A percentile compares a stretch with the other conserved stretches of the same genome.
These are phyloP conservation scores for Xiphophorus couchianus DNA, from an alignment of 2,113 vertebrate genomes.

Conservation along the genomic window DNA sequence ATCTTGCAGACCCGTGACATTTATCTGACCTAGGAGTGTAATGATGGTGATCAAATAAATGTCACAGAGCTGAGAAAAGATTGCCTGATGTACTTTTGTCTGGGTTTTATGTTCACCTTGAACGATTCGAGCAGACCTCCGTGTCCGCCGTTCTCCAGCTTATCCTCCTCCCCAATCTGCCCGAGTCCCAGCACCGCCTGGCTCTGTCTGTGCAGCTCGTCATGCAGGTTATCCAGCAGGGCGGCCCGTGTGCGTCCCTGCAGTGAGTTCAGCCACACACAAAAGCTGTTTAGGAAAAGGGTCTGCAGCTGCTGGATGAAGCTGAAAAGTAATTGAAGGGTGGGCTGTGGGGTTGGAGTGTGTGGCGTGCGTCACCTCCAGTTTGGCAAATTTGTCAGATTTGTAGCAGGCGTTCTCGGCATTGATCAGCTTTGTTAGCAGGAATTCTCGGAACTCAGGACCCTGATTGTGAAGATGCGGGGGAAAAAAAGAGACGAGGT, in stretches of 20 bases:
- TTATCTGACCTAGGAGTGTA: constrained; percentile 20
- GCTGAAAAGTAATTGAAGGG: constrained; percentile 12
- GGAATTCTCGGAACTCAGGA: constrained; percentile 92
- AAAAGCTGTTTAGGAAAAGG: not conserved
- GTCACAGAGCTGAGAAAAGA: constrained; percentile 33
- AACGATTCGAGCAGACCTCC: constrained; percentile 94
- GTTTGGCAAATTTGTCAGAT: constrained; percentile 95
- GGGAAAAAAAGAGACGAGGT: not conserved
- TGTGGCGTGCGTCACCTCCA: constrained; percentile 84
- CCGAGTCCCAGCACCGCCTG: constrained; percentile 89
- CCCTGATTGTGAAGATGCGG: constrained; percentile 76
- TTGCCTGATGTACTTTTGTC: not conserved
- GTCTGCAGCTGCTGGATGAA: not conserved
- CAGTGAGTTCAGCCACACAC: constrained; percentile 30
- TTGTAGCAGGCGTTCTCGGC: constrained; percentile 96
- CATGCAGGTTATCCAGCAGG: constrained; percentile 91
- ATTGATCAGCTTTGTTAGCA: constrained; percentile 96
- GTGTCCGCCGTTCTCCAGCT: constrained; percentile 89
- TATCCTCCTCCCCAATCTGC: constrained; percentile 87
- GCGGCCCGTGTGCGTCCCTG: constrained; percentile 90
- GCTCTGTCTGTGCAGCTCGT: constrained; percentile 91
- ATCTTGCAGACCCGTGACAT: constrained; percentile 42
- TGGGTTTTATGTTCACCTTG: constrained; percentile 83
- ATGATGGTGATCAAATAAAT: constrained; percentile 22
- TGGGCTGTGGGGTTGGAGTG: constrained; percentile 16